Evolutionary conservation across 2,888 invertebrate species (phyloP).

Genomic region (Aphidius colemani): DNA sequence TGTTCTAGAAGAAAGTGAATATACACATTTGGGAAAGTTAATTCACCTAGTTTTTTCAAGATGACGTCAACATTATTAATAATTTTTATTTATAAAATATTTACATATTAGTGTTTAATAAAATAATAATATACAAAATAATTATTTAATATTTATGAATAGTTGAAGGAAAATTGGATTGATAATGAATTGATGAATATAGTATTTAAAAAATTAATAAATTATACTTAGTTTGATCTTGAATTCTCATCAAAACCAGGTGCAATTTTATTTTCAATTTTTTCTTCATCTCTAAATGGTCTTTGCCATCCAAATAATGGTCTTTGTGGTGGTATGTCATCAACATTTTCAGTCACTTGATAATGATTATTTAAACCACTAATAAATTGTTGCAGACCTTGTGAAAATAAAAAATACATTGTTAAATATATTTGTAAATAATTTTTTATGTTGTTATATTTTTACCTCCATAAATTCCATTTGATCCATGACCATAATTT

Average conservation of each 20-base stretch:
- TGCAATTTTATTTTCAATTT: constrained; percentile 37
- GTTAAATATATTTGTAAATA: background rate
- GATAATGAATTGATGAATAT: background rate
- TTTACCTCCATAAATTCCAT: constrained; percentile 23
- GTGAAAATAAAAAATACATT: background rate
- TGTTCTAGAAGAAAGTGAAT: too few species aligned
- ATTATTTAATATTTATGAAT: background rate
- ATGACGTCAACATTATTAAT: too few species aligned
- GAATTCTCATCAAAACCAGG: constrained; percentile 25
- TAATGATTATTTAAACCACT: constrained; percentile 37
- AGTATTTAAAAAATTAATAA: background rate
- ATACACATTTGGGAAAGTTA: too few species aligned
- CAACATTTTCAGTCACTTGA: constrained; percentile 44
- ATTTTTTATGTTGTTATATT: background rate
- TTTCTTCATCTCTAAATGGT: constrained; percentile 2
- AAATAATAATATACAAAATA: background rate
- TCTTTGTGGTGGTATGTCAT: constrained; percentile 36
- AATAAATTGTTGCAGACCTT: constrained; percentile 17
- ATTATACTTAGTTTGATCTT: constrained; percentile 1
- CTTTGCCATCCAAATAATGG: constrained; percentile 33
- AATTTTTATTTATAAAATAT: too few species aligned
- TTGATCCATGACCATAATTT: constrained; percentile 27
- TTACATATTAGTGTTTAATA: too few species aligned
- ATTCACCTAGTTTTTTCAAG: too few species aligned
- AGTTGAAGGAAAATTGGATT: too few species aligned